Evolutionary conservation across 2,113 vertebrate genomes (phyloP).

Genomic region (Arizona elegans): DNA sequence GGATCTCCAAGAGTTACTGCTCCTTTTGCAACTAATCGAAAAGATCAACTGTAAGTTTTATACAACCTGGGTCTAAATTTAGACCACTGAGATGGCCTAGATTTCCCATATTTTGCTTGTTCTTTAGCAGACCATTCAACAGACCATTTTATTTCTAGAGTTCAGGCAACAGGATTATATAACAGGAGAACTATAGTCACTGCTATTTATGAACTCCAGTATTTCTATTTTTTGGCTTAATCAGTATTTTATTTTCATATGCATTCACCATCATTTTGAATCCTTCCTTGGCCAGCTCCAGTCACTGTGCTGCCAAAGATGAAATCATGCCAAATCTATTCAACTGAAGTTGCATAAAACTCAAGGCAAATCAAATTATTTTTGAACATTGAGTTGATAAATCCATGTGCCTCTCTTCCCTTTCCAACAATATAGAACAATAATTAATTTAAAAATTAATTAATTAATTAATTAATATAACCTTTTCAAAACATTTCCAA

Average conservation of each 20-base stretch:
- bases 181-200: not conserved
- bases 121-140: not conserved
- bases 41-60: constrained; percentile 72
- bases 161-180: not conserved
- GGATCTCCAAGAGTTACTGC: constrained; percentile 71
- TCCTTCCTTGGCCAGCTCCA: not conserved
- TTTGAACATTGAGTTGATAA: not conserved
- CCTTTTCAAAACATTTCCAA: not conserved
- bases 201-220: not conserved
- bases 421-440: not conserved
- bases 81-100: not conserved
- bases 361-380: not conserved
- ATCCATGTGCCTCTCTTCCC: not conserved
- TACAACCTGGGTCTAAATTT: not conserved
- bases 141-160: not conserved
- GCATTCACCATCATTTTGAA: constrained; percentile 25
- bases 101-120: not conserved
- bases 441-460: not conserved
- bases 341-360: not conserved
- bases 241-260: constrained; percentile 18
- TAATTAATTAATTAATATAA: not conserved
- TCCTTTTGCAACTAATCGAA: constrained; percentile 59
- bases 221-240: not conserved
- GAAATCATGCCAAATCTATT: not conserved
- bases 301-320: not conserved